Evolutionary conservation across 2,888 invertebrate species (phyloP), one percentile per base, ranked within the genome.

Genomic region (Drosophila anomelani): DNA sequence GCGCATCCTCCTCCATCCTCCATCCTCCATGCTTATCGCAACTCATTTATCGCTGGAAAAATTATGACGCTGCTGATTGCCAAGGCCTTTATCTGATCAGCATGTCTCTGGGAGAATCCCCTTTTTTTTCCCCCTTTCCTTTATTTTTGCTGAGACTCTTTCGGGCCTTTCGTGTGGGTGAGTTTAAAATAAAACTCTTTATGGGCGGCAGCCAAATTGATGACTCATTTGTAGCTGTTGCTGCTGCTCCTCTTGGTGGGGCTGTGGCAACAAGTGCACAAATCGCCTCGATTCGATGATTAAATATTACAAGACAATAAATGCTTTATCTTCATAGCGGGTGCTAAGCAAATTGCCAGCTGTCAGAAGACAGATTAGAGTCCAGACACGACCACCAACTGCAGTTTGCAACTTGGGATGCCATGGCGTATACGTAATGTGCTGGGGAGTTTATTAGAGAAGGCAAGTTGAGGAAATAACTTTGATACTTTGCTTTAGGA

Each of bases 11-110:
- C 81, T 47, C 47, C 47, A 29, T 47, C 12, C 73, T 79, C 76
- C 60, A 20, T 20, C 20, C 20, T 20, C 20, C 20, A 53, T 64
- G 67, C 79, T 90, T 91, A 91, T 91, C 91, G 88, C 79, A 77
- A 85, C 89, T 90, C 91, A 92, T 92, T 91, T 91, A 91, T 91
- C 91, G 91, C 87, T 84, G 79, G 77, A 80, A 89, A 91, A 91
- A 91, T 91, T 91, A 90, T 91, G 91, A 89, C 81, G 90, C 83
- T 86, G 86, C 89, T 89, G 83, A 80, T 81, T 81, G 81, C 78
- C 77, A 84, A 81, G 80, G 80, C 78, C 68, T 73, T 85, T 85
- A 89, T 85, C 85, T 85, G 89, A 89, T 85, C 88, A 75, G 58
- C 69, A 51, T 49, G 46, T 49, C 49, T 54, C 36, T 29, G 26